phyloP scores from a whole-genome alignment of 1,140 invertebrate genomes.

The Gryon sp. region DNA sequence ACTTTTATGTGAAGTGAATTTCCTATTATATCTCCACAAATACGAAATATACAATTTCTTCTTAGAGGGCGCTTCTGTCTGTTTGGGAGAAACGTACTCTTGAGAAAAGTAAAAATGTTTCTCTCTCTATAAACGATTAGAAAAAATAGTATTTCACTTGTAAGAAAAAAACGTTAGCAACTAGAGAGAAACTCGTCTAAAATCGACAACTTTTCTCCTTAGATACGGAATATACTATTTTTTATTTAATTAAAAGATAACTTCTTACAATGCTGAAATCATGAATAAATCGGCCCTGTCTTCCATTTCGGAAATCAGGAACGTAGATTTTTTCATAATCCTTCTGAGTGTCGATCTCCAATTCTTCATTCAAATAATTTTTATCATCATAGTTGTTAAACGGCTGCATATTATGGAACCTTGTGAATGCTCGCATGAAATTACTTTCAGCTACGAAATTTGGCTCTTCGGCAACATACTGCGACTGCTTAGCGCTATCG shows the following conservation, averaged over 20 bases:
- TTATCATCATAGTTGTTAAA: slow-evolving; percentile 52
- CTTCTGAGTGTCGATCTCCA: slow-evolving; percentile 86
- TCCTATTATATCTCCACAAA: too few relatives aligned
- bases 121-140: too few relatives aligned
- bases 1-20: too few relatives aligned
- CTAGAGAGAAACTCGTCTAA: too few relatives aligned
- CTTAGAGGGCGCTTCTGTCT: too few relatives aligned
- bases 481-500: slow-evolving; percentile 72
- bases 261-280: slow-evolving; percentile 88
- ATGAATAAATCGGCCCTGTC: slow-evolving; percentile 90
- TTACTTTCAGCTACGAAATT: slow-evolving; percentile 69
- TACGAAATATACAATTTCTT: too few relatives aligned
- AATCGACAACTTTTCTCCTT: too few relatives aligned
- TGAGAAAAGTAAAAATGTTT: too few relatives aligned
- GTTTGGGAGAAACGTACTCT: too few relatives aligned
- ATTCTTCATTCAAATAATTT: slow-evolving; percentile 86
- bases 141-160: too few relatives aligned
- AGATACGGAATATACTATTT: too few relatives aligned
- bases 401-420: slow-evolving; percentile 65
- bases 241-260: not conserved
- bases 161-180: too few relatives aligned
- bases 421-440: slow-evolving; percentile 69
- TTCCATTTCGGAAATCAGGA: slow-evolving; percentile 88
- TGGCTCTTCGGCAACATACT: slow-evolving; percentile 71
- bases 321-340: slow-evolving; percentile 89